Conservation (phyloP, 2,888 invertebrate species). For the Athalia rosae region DNA sequence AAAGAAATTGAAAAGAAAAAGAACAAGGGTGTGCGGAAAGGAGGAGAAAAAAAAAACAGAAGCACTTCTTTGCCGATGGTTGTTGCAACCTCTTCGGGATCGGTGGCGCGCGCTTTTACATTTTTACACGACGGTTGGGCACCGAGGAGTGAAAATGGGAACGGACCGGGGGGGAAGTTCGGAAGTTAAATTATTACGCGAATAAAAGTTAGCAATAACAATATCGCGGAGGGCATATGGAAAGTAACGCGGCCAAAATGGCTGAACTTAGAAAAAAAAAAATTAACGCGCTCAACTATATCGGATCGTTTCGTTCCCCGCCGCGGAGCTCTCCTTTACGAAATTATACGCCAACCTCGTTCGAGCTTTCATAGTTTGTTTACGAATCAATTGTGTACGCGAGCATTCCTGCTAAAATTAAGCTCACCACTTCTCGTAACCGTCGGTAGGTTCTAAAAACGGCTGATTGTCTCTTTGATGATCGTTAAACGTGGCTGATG, state of each 20-base stretch:
- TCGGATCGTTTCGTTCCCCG: too few relatives aligned
- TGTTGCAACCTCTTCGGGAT: slow-evolving; percentile 1
- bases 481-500: slow-evolving; percentile 30
- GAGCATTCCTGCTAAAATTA: slow-evolving; percentile 10
- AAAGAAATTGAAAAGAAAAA: not conserved
- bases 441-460: slow-evolving; percentile 38
- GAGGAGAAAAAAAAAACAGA: slow-evolving; percentile 25
- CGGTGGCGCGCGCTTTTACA: not conserved
- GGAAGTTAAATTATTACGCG: slow-evolving; percentile 28
- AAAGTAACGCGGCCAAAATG: too few relatives aligned
- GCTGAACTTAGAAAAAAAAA: too few relatives aligned
- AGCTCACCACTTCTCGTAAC: slow-evolving; percentile 25
- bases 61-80: slow-evolving; percentile 1
- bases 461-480: slow-evolving; percentile 20
- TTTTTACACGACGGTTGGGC: not conserved
- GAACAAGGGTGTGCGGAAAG: not conserved
- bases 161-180: not conserved
- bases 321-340: too few relatives aligned
- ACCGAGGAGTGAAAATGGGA: not conserved
- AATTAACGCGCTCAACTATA: too few relatives aligned
- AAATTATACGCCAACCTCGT: too few relatives aligned
- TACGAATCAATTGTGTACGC: not conserved
- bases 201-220: slow-evolving; percentile 34
- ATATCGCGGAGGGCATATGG: not conserved
- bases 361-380: too few relatives aligned